A percentile compares a stretch with the other conserved stretches of the same genome.
These are phyloP conservation scores for Sebastes kiyomatsui DNA, from an alignment of 2,797 vertebrate genomes.

Conservation along the genomic window DNA sequence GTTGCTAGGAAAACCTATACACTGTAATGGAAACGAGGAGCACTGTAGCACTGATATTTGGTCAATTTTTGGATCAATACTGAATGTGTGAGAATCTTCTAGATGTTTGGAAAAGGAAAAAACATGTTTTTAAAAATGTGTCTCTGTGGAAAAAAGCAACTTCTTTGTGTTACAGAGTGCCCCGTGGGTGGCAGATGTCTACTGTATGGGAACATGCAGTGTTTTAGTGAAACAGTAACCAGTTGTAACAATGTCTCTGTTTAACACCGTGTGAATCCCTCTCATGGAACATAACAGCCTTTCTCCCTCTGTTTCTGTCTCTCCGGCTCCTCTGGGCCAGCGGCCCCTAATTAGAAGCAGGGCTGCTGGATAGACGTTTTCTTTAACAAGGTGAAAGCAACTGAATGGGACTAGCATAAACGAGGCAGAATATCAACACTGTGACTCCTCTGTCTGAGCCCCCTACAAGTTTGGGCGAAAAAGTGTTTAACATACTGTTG, in stretches of 20 bases:
- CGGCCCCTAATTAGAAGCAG: conserved; percentile 82
- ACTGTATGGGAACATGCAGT: conserved; percentile 64
- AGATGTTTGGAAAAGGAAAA: conserved; percentile 23
- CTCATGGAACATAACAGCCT: conserved; percentile 79
- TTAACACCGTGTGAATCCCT: conserved; percentile 79
- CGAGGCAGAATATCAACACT: conserved; percentile 74
- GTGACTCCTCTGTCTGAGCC: conserved; percentile 67
- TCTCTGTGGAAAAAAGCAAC: conserved; percentile 2
- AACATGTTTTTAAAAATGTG: conserved; percentile 23
- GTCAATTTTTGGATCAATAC: conserved; percentile 39
- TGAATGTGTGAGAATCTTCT: conserved; percentile 32
- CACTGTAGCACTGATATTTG: conserved; percentile 8
- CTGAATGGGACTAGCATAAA: conserved; percentile 78
- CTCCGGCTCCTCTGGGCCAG: conserved; percentile 67
- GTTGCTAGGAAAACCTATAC: background rate
- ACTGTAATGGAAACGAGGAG: conserved; percentile 3
- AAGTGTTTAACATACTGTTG: conserved; percentile 75
- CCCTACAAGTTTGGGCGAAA: conserved; percentile 67
- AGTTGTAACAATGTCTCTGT: conserved; percentile 75
- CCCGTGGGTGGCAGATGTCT: conserved; percentile 68
- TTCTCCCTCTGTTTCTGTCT: conserved; percentile 69
- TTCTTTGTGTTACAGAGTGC: conserved; percentile 35
- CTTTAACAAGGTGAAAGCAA: conserved; percentile 80
- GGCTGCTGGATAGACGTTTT: conserved; percentile 76
- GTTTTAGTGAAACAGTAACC: conserved; percentile 71